phyloP scores from a whole-genome alignment of 2,113 vertebrate species.

The Poeciliopsis prolifica region DNA sequence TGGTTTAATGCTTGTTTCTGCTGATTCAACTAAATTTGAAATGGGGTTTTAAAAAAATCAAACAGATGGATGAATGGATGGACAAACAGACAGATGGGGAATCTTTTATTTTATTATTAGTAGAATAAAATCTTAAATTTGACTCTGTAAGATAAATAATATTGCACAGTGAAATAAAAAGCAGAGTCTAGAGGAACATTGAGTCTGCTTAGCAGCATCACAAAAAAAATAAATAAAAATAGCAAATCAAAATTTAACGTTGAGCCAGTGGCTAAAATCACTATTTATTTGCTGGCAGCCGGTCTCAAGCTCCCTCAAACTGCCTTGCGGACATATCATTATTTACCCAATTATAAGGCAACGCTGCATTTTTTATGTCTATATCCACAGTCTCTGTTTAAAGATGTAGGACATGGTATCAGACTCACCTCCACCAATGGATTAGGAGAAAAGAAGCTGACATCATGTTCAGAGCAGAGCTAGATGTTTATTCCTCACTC shows the following conservation, averaged over 20 bases:
- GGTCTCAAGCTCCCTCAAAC: slow-evolving; percentile 55
- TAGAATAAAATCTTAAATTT: background rate
- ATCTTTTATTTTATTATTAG: background rate
- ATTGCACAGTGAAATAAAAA: slow-evolving; percentile 41
- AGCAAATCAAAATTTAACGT: slow-evolving; percentile 62
- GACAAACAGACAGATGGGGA: background rate
- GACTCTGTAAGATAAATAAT: slow-evolving; percentile 21
- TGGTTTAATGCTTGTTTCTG: no score
- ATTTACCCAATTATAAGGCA: slow-evolving; percentile 70
- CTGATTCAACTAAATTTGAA: no score
- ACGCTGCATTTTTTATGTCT: slow-evolving; percentile 52
- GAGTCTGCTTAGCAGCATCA: slow-evolving; percentile 37
- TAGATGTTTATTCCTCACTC: background rate
- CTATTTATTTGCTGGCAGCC: slow-evolving; percentile 61
- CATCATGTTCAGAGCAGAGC: slow-evolving; percentile 25
- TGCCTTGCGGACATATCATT: slow-evolving; percentile 71
- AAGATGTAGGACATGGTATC: slow-evolving; percentile 61
- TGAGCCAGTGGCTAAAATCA: slow-evolving; percentile 61
- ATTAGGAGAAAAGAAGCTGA: slow-evolving; percentile 55
- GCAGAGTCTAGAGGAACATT: slow-evolving; percentile 21
- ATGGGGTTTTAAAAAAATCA: no score
- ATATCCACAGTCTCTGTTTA: slow-evolving; percentile 54
- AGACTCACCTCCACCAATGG: slow-evolving; percentile 26
- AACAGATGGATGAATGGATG: no score
- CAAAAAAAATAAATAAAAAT: slow-evolving; percentile 4